phyloP scores from a whole-genome alignment of 2,797 vertebrate genomes.

The Channallabes apus region DNA sequence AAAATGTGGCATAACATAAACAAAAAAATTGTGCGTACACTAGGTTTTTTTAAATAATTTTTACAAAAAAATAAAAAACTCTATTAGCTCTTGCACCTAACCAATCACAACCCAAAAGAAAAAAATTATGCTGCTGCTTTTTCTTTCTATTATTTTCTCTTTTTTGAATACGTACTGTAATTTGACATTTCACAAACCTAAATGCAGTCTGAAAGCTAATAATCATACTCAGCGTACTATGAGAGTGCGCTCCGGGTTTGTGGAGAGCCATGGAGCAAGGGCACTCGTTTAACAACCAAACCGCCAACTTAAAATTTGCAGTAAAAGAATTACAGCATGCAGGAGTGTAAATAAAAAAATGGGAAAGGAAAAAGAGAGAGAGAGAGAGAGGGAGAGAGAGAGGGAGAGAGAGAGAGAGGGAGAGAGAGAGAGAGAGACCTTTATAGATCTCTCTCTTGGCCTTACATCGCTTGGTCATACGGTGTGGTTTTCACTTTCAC shows the following conservation, averaged over 20 bases:
- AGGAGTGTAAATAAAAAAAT: slow-evolving; percentile 3
- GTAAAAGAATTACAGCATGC: slow-evolving; percentile 38
- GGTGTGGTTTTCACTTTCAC: slow-evolving; percentile 26
- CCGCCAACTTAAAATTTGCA: slow-evolving; percentile 17
- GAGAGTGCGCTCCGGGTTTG: neutral
- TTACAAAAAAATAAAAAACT: neutral
- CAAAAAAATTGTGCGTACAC: neutral
- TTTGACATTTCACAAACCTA: neutral
- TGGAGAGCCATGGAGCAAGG: neutral
- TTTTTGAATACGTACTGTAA: no score
- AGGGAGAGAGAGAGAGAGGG: no score
- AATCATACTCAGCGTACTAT: neutral
- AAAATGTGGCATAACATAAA: neutral
- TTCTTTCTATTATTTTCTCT: neutral
- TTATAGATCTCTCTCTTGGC: slow-evolving; percentile 1
- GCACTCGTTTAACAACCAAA: neutral
- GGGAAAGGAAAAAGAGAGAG: no score
- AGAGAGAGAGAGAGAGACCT: neutral
- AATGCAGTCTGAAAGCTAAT: neutral
- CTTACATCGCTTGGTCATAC: slow-evolving; percentile 5
- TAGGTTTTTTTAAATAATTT: no score
- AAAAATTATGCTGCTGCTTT: neutral
- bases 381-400: no score
- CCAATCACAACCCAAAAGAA: neutral
- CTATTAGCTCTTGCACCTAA: neutral